Percentiles rank a stretch among this genome's conserved stretches.
Conservation (phyloP, 2,888 invertebrate genomes). For the Neocrepidodera transversa region DNA sequence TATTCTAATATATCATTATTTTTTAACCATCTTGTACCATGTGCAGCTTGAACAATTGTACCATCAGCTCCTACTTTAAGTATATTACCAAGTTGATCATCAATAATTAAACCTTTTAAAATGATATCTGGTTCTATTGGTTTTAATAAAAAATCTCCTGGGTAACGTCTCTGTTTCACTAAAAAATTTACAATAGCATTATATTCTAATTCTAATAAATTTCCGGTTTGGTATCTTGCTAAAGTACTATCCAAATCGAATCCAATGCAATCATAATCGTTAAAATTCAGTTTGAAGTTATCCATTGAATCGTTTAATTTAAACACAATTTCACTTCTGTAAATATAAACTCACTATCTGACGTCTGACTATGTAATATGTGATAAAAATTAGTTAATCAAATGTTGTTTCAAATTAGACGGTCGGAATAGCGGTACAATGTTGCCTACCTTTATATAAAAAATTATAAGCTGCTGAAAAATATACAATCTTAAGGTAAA, state of each 20-base stretch:
- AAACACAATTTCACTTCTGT: no score
- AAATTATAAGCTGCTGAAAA: no score
- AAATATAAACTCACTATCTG: no score
- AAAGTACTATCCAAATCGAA: constrained; percentile 82
- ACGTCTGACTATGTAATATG: no score
- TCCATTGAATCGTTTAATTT: not conserved
- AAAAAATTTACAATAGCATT: constrained; percentile 67
- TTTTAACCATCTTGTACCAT: constrained; percentile 69
- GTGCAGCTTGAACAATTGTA: constrained; percentile 68
- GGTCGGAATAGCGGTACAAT: no score
- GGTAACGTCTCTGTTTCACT: constrained; percentile 67
- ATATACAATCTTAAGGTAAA: no score
- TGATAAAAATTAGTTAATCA: no score
- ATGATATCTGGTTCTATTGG: constrained; percentile 71
- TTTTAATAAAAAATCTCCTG: constrained; percentile 59
- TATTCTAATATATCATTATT: constrained; percentile 66
- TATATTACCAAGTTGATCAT: constrained; percentile 67
- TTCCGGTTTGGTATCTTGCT: constrained; percentile 71
- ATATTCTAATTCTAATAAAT: constrained; percentile 70
- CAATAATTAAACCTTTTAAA: constrained; percentile 75
- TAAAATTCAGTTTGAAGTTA: constrained; percentile 59
- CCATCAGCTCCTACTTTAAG: constrained; percentile 70
- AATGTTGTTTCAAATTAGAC: no score
- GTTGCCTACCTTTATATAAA: no score
- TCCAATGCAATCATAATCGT: constrained; percentile 72